Conservation (phyloP, 2,888 invertebrate genomes). For the Branchellion lobata region DNA sequence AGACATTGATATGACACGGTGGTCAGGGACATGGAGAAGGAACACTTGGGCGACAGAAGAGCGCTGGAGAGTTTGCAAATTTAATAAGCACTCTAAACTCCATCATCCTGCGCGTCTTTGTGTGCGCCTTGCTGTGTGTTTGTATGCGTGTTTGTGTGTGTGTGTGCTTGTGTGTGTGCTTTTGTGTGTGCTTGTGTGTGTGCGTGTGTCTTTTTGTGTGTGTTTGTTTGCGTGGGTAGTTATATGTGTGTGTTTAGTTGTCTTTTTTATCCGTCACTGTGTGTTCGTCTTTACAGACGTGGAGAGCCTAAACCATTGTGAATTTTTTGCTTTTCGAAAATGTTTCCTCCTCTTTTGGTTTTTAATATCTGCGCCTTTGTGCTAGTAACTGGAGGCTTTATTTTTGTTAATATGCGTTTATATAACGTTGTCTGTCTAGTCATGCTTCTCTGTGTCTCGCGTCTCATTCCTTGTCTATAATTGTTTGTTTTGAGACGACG, state of each 20-base stretch:
- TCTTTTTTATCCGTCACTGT: too few species aligned
- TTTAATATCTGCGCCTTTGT: too few species aligned
- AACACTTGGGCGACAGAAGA: too few species aligned
- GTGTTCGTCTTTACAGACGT: conserved; percentile 12
- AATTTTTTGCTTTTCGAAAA: not conserved
- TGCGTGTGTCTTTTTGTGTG: conserved; percentile 46
- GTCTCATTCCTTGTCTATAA: too few species aligned
- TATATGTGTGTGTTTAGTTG: conserved; percentile 48
- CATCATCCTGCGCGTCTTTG: not conserved
- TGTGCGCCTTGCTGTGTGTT: not conserved
- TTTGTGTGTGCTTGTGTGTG: conserved; percentile 46
- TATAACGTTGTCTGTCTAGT: too few species aligned
- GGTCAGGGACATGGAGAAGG: too few species aligned
- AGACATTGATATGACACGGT: too few species aligned
- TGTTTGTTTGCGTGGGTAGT: conserved; percentile 43
- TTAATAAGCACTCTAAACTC: conserved; percentile 16
- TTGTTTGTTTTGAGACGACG: too few species aligned
- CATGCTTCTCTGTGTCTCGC: too few species aligned
- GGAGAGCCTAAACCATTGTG: too few species aligned
- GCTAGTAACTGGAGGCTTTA: too few species aligned
- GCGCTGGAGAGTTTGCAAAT: not conserved
- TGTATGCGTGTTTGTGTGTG: conserved; percentile 40
- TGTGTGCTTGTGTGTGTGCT: conserved; percentile 41
- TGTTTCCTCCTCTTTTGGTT: not conserved
- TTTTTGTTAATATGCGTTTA: too few species aligned